Percentiles rank a stretch among this genome's conserved stretches.
phyloP scores from a whole-genome alignment of 2,113 vertebrate species.

The Apteryx owenii region DNA sequence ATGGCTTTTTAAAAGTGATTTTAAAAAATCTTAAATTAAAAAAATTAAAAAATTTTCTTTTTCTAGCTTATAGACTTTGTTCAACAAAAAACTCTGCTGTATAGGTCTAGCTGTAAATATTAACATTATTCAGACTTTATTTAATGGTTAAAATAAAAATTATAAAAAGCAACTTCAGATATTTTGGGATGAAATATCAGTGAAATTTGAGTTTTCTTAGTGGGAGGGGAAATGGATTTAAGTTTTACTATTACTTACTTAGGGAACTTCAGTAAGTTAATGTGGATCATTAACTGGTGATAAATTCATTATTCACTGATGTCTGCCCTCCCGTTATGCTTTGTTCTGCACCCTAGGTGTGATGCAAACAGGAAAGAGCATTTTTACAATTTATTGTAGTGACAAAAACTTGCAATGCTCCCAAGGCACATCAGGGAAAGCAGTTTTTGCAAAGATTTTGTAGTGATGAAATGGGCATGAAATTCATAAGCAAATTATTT shows the following conservation, averaged over 20 bases:
- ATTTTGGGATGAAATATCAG: background rate
- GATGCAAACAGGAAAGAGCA: background rate
- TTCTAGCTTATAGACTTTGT: background rate
- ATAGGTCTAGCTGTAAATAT: background rate
- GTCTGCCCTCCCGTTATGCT: background rate
- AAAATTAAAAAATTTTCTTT: background rate
- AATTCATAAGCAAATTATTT: slow-evolving; percentile 1
- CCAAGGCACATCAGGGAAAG: background rate
- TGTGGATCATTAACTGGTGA: background rate
- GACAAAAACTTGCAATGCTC: background rate
- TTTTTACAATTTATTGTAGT: background rate
- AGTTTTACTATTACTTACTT: background rate
- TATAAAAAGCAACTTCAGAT: background rate
- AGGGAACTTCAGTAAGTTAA: background rate
- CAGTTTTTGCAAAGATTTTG: background rate
- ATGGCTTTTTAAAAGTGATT: background rate
- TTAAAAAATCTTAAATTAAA: too few relatives aligned
- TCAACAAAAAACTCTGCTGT: background rate
- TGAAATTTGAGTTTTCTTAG: background rate
- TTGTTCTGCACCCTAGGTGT: background rate
- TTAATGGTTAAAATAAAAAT: background rate
- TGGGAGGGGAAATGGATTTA: background rate
- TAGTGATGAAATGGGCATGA: background rate
- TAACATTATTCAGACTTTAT: background rate
- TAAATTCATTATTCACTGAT: background rate